Base-by-base conservation (phyloP, 2,113 vertebrate species). In the Tautogolabrus adspersus region DNA sequence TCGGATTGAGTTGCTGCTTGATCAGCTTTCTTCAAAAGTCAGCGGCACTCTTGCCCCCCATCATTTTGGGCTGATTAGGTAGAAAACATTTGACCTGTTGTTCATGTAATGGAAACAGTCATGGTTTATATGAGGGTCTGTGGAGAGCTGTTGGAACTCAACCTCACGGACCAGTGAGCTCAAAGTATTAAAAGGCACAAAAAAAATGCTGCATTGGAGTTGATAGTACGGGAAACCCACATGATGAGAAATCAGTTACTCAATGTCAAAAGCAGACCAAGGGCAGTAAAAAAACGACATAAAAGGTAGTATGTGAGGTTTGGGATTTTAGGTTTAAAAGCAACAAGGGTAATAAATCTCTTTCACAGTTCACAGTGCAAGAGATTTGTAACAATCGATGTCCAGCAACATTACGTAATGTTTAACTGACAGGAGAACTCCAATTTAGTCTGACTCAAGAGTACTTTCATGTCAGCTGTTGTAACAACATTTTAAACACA, bases 61-160 rank as follows among this genome's bases (percentile, higher is more conserved):
- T 64, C 40, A 16, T 57, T 78, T 79, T 11, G 19, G 44, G 13
- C 19, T 10, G 55, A 73, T 38, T 62, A 62, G 57, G 30, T 37
- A 67, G 40, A 47, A 56, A 5, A 61, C 38, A 67, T 56, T 51
- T 44, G 59, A 37, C 60, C 34, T 54, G 15, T 30, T 19, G 54
- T 71, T 71, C 46, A 38, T 66, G n/a, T 37, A 46, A 54, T 59
- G 54, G 44, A 65, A 52, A 54, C 10, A 2, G n/a, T 37, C 38
- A 10, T 13, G 22, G 52, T 66, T 66, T 58, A 37, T 70, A 12
- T 21, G 21, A 82, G n/a, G 68, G 38, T 49, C 40, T 49, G 34
- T 11, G 71, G 40, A 66, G 67, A 77, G 61, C 66, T 71, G 38
- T 65, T 81, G 23, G 47, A 59, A 46, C 46, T 52, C 37, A 75